Evolutionary conservation across 2,888 invertebrate species (phyloP).

Genomic region (Spilosoma lubricipeda): DNA sequence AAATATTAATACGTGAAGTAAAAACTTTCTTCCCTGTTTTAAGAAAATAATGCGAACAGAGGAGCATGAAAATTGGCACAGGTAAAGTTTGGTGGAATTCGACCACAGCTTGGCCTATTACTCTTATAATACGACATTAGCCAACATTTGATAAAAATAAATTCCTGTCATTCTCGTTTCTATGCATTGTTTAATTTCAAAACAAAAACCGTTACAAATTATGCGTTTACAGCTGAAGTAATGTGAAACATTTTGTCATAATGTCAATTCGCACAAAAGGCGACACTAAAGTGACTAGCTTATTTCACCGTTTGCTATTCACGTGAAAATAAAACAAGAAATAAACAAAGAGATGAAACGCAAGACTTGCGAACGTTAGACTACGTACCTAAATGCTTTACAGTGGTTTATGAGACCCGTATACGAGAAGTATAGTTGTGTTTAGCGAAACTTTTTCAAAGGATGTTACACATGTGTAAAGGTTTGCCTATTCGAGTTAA

Average conservation of each 20-base stretch:
- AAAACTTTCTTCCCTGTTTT: no score
- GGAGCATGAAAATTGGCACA: no score
- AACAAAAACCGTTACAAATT: background rate
- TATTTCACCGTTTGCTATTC: conserved; percentile 7
- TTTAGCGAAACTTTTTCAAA: background rate
- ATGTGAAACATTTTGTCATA: background rate
- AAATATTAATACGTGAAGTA: no score
- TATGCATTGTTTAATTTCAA: background rate
- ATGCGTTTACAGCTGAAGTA: background rate
- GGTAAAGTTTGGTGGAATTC: no score
- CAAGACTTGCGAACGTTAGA: background rate
- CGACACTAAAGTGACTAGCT: background rate
- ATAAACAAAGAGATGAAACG: background rate
- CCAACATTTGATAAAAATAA: background rate
- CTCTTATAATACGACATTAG: background rate
- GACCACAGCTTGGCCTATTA: background rate
- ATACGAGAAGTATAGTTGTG: background rate
- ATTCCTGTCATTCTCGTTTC: background rate
- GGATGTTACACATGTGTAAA: background rate
- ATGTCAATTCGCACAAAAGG: conserved; percentile 2
- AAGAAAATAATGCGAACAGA: no score
- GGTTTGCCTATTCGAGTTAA: no score
- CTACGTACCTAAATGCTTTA: background rate
- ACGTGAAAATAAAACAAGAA: background rate
- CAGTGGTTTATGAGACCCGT: background rate